These are phyloP conservation scores for Argya squamiceps DNA, from an alignment of 2,797 vertebrate genomes.

Conservation along the genomic window DNA sequence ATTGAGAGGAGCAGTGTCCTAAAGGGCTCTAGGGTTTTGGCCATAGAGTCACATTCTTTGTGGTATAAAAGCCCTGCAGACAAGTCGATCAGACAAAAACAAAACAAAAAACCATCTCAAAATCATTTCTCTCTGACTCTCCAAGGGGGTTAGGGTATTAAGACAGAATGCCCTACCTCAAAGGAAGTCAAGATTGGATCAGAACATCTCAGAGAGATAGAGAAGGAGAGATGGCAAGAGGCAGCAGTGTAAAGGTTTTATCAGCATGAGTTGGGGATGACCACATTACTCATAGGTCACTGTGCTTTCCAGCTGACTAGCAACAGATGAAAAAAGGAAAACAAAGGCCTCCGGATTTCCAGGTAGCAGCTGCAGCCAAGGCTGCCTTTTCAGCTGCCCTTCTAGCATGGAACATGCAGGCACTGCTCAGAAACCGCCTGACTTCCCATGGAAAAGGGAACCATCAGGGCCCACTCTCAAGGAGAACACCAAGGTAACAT, in stretches of 20 bases:
- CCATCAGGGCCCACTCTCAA: rapidly evolving
- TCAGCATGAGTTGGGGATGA: conserved; percentile 44
- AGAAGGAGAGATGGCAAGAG: conserved; percentile 15
- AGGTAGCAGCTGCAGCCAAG: conserved; percentile 44
- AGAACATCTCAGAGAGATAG: conserved; percentile 24
- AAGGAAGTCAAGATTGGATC: conserved; percentile 55
- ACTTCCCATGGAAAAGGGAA: background rate
- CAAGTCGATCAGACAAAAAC: background rate
- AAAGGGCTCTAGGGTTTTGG: background rate
- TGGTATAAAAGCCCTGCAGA: background rate
- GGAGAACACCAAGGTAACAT: background rate
- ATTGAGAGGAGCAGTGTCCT: background rate
- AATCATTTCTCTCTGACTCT: conserved; percentile 17
- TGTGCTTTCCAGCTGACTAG: conserved; percentile 54
- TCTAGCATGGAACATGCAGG: background rate
- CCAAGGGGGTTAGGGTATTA: background rate
- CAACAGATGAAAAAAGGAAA: conserved; percentile 47
- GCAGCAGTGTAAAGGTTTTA: conserved; percentile 38
- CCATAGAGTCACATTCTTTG: background rate
- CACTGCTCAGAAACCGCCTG: background rate
- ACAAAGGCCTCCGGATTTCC: background rate
- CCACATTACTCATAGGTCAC: conserved; percentile 57
- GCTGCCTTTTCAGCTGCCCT: background rate
- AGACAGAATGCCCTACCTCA: conserved; percentile 30
- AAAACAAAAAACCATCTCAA: background rate